Percentiles rank a stretch among this genome's conserved stretches.
Conservation (phyloP, 1,140 invertebrate genomes). For the Wasmannia auropunctata region DNA sequence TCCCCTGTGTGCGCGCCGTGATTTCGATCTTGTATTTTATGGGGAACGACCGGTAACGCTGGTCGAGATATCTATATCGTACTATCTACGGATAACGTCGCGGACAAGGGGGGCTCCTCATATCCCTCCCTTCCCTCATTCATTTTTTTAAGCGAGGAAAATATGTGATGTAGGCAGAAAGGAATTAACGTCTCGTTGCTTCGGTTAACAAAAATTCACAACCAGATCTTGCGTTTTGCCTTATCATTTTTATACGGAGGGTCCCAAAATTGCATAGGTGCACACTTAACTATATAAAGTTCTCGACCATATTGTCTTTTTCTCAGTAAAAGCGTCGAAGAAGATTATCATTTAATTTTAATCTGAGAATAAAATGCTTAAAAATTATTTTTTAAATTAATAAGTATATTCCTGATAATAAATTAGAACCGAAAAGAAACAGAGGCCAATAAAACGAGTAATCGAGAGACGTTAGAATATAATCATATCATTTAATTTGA, state of each 20-base stretch:
- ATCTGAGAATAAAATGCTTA: not conserved
- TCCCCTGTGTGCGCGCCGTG: not conserved
- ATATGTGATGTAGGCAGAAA: not conserved
- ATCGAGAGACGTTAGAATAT: no score
- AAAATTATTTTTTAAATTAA: not conserved
- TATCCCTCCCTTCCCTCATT: not conserved
- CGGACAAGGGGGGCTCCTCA: not conserved
- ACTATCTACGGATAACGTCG: constrained; percentile 21
- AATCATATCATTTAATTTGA: no score
- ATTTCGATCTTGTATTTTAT: constrained; percentile 60
- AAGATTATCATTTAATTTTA: not conserved
- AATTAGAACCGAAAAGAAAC: no score
- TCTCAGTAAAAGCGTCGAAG: not conserved
- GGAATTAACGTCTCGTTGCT: constrained; percentile 5
- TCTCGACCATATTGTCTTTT: not conserved
- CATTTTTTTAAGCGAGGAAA: not conserved
- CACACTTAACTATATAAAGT: not conserved
- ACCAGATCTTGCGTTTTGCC: not conserved
- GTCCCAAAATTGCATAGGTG: not conserved
- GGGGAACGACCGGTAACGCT: constrained; percentile 14
- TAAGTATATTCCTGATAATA: not conserved
- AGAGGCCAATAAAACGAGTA: no score
- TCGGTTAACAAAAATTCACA: constrained; percentile 27
- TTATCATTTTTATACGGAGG: not conserved
- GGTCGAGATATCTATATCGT: constrained; percentile 26